Evolutionary conservation across 2,113 vertebrate genomes (phyloP), one percentile per base, ranked within the genome.

Genomic region (Chitala chitala): DNA sequence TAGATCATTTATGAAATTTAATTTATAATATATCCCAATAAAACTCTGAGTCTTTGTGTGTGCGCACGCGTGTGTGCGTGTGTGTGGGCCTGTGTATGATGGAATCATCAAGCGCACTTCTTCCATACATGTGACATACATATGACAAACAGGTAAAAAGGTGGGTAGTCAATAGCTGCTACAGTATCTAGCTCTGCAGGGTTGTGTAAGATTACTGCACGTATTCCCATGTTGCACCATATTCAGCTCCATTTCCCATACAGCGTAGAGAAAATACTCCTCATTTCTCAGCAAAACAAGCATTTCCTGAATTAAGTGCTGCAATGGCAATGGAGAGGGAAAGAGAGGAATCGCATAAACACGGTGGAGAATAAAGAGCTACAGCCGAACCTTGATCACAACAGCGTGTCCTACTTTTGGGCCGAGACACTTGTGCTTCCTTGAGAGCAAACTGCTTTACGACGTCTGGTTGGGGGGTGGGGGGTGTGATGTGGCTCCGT

Each of bases 361-460:
- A 42, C 46, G 20, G 31, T n/a, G 31, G 31, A 66, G 48, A 4
- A 55, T 17, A 15, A 26, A 58, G 8, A 50, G 36, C 22, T 40
- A n/a, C 50, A 44, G 48, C 22, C 6, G 15, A 29, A 75, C 50
- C 63, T 65, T 54, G n/a, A 68, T 74, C 24, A 40, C 63, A 75
- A 68, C n/a, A 54, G 29, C 5, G 29, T 55, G 51, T 44, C 33
- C 73, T 66, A 38, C 24, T 68, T 65, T 53, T 4, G 38, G 48
- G 22, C n/a, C 4, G 13, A 29, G 38, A 38, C 38, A 17, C 54
- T 40, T 66, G 31, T 50, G 17, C 44, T 26, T 36, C 24, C 71
- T 71, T 36, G 46, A 71, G 55, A 38, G 69, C 29, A 12, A 38
- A 6, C 46, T 8, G 3, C 68, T 51, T 46, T 44, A 69, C 2